Evolutionary conservation across 2,797 vertebrate genomes (phyloP).

Genomic region (Tarsius wallacei): DNA sequence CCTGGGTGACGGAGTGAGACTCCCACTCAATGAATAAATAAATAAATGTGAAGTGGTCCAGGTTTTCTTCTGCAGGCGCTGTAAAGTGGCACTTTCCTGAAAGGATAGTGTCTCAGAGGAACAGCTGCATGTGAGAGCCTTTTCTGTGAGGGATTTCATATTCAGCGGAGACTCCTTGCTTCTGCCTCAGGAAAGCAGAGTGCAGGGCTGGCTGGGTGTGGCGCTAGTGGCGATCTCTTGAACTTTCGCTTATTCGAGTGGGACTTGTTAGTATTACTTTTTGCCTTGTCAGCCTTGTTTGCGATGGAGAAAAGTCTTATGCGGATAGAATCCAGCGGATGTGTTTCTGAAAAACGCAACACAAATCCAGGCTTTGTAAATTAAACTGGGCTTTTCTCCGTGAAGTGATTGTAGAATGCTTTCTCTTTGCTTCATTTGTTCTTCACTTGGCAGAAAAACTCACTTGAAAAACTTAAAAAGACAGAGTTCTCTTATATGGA

Average conservation of each 20-base stretch:
- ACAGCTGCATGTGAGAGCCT: conserved; percentile 7
- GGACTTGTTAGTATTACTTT: background rate
- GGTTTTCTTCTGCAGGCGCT: background rate
- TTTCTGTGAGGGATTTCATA: background rate
- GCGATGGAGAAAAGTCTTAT: background rate
- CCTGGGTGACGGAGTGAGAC: no score
- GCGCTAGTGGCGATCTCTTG: background rate
- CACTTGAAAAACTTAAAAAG: background rate
- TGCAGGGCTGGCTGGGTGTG: background rate
- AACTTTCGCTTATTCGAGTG: background rate
- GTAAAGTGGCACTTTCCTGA: background rate
- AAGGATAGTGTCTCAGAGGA: background rate
- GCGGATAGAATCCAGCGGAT: background rate
- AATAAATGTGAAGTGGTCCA: background rate
- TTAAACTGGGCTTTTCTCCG: background rate
- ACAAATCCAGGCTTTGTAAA: background rate
- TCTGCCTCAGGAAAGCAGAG: background rate
- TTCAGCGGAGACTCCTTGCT: background rate
- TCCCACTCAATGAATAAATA: no score
- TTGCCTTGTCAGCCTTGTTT: conserved; percentile 1
- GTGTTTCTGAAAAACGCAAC: conserved; percentile 40
- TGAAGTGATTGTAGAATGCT: background rate
- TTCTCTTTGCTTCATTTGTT: conserved; percentile 24
- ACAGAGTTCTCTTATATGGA: background rate
- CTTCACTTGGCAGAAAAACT: background rate